These are phyloP conservation scores for Acleris cristana DNA, from an alignment of 2,888 invertebrate genomes.

Conservation along the genomic window DNA sequence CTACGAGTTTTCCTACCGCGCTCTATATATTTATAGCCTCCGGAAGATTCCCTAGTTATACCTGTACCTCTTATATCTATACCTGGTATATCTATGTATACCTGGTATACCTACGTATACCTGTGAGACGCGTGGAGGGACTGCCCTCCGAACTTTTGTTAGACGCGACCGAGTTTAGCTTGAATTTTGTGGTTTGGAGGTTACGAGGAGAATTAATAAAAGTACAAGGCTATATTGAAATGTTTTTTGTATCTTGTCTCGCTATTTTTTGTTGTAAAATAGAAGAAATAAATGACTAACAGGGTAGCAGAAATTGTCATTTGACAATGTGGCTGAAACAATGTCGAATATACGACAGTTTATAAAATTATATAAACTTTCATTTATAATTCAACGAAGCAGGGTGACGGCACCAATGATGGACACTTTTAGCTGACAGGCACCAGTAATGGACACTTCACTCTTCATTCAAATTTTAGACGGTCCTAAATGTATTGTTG, in stretches of 20 bases:
- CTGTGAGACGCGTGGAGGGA: constrained; percentile 24
- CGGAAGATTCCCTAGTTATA: constrained; percentile 36
- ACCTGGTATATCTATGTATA: constrained; percentile 15
- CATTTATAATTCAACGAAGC: too few species aligned
- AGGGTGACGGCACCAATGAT: too few species aligned
- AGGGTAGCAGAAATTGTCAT: too few species aligned
- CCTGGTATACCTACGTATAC: constrained; percentile 6
- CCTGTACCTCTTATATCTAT: constrained; percentile 4
- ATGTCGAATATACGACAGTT: too few species aligned
- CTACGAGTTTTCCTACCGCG: constrained; percentile 65
- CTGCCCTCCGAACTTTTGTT: constrained; percentile 25
- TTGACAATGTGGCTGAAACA: too few species aligned
- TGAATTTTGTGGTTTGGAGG: constrained; percentile 12
- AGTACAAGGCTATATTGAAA: neutral
- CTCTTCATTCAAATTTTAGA: too few species aligned
- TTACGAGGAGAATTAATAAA: constrained; percentile 3
- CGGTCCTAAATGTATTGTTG: too few species aligned
- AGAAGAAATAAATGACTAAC: too few species aligned
- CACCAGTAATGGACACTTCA: too few species aligned
- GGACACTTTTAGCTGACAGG: too few species aligned
- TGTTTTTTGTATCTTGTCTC: too few species aligned
- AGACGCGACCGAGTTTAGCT: constrained; percentile 20
- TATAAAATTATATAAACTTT: neutral
- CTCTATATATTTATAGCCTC: constrained; percentile 46
- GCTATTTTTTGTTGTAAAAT: too few species aligned